Evolutionary conservation across 2,888 invertebrate species (phyloP).

Genomic region (Leucophenga montana): DNA sequence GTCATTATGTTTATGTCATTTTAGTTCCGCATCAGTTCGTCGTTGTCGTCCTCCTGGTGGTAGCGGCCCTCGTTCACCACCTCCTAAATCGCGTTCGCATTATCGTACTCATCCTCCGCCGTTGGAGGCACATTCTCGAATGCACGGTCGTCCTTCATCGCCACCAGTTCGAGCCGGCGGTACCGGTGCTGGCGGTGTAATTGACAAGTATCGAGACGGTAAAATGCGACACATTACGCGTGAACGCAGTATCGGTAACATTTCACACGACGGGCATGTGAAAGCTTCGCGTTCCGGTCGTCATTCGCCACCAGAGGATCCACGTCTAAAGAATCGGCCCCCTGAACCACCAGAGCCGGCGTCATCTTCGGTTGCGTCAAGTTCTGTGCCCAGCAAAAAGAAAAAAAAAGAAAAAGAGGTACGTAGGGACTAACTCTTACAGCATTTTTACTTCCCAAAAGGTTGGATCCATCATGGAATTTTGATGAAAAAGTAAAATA

Average conservation of each 20-base stretch:
- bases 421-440: no score
- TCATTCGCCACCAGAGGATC: constrained; percentile 76
- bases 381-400: constrained; percentile 64
- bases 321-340: constrained; percentile 75
- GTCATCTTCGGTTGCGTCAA: constrained; percentile 62
- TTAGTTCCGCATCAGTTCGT: constrained; percentile 77
- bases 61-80: constrained; percentile 71
- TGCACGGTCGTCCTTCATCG: constrained; percentile 70
- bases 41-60: constrained; percentile 69
- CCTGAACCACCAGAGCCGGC: constrained; percentile 75
- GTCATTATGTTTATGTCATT: constrained; percentile 69
- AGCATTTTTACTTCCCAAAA: no score
- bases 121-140: constrained; percentile 64
- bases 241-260: constrained; percentile 61
- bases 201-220: constrained; percentile 70
- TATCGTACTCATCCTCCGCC: constrained; percentile 62
- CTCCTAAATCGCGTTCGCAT: constrained; percentile 69
- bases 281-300: constrained; percentile 68
- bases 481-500: not conserved
- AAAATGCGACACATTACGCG: constrained; percentile 63
- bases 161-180: constrained; percentile 52
- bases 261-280: constrained; percentile 61
- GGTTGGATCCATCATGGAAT: no score
- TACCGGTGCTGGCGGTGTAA: constrained; percentile 33
- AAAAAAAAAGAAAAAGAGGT: constrained; percentile 74